These are phyloP conservation scores for Caenorhabditis briggsae DNA, from an alignment of 1,140 invertebrate genomes.

Conservation along the genomic window DNA sequence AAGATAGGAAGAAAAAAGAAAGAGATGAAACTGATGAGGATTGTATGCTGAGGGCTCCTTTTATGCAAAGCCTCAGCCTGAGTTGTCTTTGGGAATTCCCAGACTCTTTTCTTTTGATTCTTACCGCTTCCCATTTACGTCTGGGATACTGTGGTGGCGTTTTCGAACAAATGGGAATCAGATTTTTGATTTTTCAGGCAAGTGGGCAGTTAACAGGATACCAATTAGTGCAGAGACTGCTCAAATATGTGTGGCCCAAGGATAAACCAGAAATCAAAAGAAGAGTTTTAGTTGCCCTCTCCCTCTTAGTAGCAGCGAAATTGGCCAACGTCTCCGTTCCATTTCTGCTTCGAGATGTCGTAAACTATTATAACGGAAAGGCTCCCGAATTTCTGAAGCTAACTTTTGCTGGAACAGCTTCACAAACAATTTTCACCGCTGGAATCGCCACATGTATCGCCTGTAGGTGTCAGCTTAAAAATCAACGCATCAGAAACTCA, in stretches of 20 bases:
- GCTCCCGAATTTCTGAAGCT: slow-evolving; percentile 78
- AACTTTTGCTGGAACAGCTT: slow-evolving; percentile 77
- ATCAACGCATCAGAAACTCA: slow-evolving; percentile 7
- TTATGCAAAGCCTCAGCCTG: not conserved
- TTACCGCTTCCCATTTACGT: not conserved
- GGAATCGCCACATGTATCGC: slow-evolving; percentile 88
- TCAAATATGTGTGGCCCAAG: slow-evolving; percentile 95
- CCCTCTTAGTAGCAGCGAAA: slow-evolving; percentile 80
- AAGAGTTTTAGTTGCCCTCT: slow-evolving; percentile 87
- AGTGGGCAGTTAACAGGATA: slow-evolving; percentile 77
- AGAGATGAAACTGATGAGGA: not conserved
- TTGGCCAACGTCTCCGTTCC: slow-evolving; percentile 92
- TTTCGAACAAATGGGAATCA: not conserved
- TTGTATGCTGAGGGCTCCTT: not conserved
- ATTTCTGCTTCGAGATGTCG: slow-evolving; percentile 94
- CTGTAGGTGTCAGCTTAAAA: slow-evolving; percentile 83
- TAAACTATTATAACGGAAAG: slow-evolving; percentile 87
- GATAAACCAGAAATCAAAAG: slow-evolving; percentile 86
- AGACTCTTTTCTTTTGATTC: not conserved
- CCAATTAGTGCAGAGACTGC: slow-evolving; percentile 90
- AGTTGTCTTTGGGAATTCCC: slow-evolving; percentile 25
- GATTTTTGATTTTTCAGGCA: slow-evolving; percentile 48
- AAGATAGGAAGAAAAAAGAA: not conserved
- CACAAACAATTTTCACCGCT: slow-evolving; percentile 78
- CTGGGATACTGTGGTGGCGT: not conserved